These are phyloP conservation scores for Corythaeola cristata DNA, from an alignment of 2,113 vertebrate species.

Conservation along the genomic window DNA sequence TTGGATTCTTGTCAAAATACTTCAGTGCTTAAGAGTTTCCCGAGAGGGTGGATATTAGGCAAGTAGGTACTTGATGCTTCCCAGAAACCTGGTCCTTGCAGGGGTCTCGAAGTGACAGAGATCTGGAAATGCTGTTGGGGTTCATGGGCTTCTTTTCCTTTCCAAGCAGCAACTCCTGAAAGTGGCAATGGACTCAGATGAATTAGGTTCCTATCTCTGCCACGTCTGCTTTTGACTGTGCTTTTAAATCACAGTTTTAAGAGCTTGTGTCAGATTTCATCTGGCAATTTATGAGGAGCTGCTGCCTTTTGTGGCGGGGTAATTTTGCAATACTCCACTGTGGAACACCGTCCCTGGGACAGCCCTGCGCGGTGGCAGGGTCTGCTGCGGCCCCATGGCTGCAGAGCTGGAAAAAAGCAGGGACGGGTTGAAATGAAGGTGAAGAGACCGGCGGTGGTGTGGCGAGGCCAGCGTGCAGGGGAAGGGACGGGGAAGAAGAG, in stretches of 20 bases:
- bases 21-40: neutral
- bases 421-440: constrained; percentile 60
- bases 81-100: neutral
- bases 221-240: neutral
- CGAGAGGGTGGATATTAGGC: neutral
- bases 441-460: neutral
- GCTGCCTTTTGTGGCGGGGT: neutral
- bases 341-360: fast-evolving
- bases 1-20: neutral
- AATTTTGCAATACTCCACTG: neutral
- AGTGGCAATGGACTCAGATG: neutral
- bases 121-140: neutral
- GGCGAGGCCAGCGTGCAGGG: constrained; percentile 5
- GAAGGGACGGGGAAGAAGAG: neutral
- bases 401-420: neutral
- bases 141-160: neutral
- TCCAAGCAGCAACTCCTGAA: neutral
- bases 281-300: neutral
- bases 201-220: constrained; percentile 13
- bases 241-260: constrained; percentile 42
- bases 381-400: neutral
- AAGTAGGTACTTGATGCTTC: neutral
- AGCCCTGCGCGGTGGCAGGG: neutral
- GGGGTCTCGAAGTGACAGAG: neutral
- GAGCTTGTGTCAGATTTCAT: neutral